Conservation (phyloP, 30 jellyfish, hydroid and myxozoan species). For the Phacellophora camtschatica region DNA sequence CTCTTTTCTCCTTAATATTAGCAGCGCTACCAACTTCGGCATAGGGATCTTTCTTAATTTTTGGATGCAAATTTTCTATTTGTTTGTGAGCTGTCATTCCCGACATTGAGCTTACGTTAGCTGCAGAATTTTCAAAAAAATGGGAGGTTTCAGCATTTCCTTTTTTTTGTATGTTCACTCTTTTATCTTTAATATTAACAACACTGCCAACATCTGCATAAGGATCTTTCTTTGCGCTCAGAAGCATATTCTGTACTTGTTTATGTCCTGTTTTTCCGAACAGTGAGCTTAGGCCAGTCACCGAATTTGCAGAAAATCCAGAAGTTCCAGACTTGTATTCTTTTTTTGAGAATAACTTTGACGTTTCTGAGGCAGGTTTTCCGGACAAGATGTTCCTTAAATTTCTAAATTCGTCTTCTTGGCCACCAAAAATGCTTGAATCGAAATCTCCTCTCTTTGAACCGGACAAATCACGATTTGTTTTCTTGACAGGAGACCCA, state of each 20-base stretch:
- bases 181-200: constrained; percentile 18
- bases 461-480: constrained; percentile 1
- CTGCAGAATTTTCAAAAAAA: too few species aligned
- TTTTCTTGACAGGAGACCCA: constrained; percentile 37
- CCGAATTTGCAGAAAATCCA: constrained; percentile 39
- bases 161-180: neutral
- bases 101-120: too few species aligned
- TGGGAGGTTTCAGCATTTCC: too few species aligned
- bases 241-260: neutral
- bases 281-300: neutral
- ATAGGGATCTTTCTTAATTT: constrained; percentile 53
- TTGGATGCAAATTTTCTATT: neutral
- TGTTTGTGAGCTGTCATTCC: too few species aligned
- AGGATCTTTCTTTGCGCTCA: constrained; percentile 40
- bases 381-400: neutral
- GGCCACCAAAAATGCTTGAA: neutral
- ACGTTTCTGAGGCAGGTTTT: neutral
- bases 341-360: neutral
- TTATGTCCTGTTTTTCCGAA: neutral
- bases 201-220: constrained; percentile 82
- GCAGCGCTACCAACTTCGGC: constrained; percentile 83
- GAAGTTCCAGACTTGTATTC: neutral
- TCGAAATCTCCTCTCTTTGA: constrained; percentile 21
- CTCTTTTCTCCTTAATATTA: too few species aligned
- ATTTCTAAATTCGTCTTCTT: constrained; percentile 3